Conservation (phyloP, 2,113 vertebrate genomes). For the Mesembrinibis cayennensis region DNA sequence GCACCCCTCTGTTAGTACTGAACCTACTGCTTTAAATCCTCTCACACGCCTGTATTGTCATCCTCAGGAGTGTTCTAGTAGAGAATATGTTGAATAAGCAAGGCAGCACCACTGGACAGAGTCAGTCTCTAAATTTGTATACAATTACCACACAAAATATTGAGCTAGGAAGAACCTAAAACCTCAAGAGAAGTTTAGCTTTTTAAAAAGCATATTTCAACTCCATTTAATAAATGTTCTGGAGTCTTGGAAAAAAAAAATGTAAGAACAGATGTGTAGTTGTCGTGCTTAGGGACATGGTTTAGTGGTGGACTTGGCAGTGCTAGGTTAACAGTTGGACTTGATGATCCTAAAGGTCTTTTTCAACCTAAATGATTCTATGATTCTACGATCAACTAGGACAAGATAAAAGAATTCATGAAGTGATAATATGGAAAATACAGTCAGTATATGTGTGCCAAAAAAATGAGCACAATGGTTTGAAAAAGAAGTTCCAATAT, state of each 20-base stretch:
- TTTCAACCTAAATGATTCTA: too few species aligned
- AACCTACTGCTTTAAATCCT: not conserved
- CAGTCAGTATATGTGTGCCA: not conserved
- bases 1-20: not conserved
- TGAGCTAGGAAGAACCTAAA: not conserved
- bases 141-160: not conserved
- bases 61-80: not conserved
- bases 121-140: not conserved
- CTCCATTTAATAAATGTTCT: not conserved
- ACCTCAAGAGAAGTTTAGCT: not conserved
- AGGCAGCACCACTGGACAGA: not conserved
- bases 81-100: not conserved
- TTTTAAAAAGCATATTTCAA: not conserved
- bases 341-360: too few species aligned
- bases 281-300: too few species aligned
- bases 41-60: not conserved
- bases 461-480: not conserved
- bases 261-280: not conserved
- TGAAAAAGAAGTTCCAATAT: not conserved
- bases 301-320: too few species aligned
- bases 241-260: not conserved
- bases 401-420: not conserved
- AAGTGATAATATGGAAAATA: not conserved
- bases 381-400: not conserved
- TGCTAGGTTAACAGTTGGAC: too few species aligned